Evolutionary conservation across 2,888 invertebrate genomes (phyloP).

Genomic region (Euproctis similis): DNA sequence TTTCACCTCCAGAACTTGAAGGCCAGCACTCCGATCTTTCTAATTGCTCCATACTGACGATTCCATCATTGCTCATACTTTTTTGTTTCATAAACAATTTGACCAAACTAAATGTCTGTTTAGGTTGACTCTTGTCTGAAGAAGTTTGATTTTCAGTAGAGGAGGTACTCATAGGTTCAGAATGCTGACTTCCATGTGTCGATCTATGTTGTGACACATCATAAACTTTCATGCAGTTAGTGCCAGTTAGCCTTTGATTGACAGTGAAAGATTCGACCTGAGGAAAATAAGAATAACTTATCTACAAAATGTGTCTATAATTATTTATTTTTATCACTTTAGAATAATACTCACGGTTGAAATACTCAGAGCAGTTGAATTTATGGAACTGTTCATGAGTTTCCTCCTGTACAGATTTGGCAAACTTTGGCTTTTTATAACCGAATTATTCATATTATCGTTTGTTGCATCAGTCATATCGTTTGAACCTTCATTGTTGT

Average conservation of each 20-base stretch:
- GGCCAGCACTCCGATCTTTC: slow-evolving; percentile 86
- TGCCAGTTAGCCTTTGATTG: slow-evolving; percentile 62
- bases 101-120: slow-evolving; percentile 87
- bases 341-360: slow-evolving; percentile 78
- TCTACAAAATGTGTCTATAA: too few species aligned
- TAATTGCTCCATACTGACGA: slow-evolving; percentile 84
- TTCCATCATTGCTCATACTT: slow-evolving; percentile 86
- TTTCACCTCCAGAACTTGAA: slow-evolving; percentile 78
- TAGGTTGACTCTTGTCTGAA: slow-evolving; percentile 73
- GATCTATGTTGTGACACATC: slow-evolving; percentile 65
- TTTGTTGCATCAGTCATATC: slow-evolving; percentile 71
- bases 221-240: slow-evolving; percentile 67
- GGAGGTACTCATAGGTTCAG: slow-evolving; percentile 71
- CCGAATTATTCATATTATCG: slow-evolving; percentile 74
- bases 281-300: slow-evolving; percentile 27
- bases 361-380: slow-evolving; percentile 78
- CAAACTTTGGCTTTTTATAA: slow-evolving; percentile 85
- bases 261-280: slow-evolving; percentile 70
- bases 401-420: slow-evolving; percentile 81
- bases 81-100: slow-evolving; percentile 93
- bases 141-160: slow-evolving; percentile 69
- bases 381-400: slow-evolving; percentile 67
- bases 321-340: too few species aligned
- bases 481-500: slow-evolving; percentile 80
- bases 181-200: slow-evolving; percentile 62